A percentile compares a stretch with the other conserved stretches of the same genome.
phyloP scores from a whole-genome alignment of 2,113 vertebrate genomes.

The Microtus montanus region DNA sequence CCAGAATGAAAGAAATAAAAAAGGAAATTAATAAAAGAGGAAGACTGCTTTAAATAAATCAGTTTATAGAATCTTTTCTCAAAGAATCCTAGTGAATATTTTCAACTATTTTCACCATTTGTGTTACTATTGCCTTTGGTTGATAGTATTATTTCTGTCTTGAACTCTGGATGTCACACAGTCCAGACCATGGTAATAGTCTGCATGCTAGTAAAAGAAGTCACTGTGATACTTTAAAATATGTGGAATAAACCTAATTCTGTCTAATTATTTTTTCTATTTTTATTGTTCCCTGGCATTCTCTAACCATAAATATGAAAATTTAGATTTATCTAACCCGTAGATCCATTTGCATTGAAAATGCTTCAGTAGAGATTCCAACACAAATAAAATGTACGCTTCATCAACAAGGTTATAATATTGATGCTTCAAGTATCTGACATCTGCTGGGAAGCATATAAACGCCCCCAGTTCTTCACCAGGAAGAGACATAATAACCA shows the following conservation, averaged over 20 bases:
- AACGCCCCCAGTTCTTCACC: not conserved
- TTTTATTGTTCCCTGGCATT: not conserved
- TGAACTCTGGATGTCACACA: not conserved
- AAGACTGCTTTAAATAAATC: not conserved
- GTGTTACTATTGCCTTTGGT: too few species aligned
- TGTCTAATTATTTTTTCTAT: not conserved
- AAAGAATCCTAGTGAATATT: not conserved
- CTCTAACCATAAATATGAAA: not conserved
- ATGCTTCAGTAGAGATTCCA: not conserved
- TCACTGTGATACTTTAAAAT: not conserved
- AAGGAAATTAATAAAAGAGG: not conserved
- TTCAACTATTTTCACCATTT: not conserved
- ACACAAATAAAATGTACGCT: not conserved
- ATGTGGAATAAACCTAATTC: not conserved
- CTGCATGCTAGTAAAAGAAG: not conserved
- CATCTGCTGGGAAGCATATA: not conserved
- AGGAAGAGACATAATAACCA: not conserved
- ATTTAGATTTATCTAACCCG: not conserved
- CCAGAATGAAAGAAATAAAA: not conserved
- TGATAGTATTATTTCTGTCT: not conserved
- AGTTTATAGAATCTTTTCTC: not conserved
- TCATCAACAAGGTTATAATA: not conserved
- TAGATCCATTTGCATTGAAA: not conserved
- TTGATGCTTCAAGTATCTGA: not conserved
- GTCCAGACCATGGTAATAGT: not conserved